A percentile compares a stretch with the other conserved stretches of the same genome.
Evolutionary conservation across 2,113 vertebrate species (phyloP).

Genomic region (Austrofundulus limnaeus): DNA sequence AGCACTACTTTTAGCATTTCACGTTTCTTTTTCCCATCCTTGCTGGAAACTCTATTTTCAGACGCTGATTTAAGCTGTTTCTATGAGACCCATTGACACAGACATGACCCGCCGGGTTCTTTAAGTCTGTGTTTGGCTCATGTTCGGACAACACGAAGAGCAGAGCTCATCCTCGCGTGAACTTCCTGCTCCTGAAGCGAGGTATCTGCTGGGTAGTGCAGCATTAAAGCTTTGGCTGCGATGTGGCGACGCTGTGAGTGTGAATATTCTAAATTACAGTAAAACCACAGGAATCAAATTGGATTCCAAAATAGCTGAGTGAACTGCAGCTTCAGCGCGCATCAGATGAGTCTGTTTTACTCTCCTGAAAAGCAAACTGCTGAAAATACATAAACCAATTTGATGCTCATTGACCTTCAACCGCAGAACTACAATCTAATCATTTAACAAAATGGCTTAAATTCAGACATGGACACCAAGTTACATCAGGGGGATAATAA

Average conservation of each 20-base stretch:
- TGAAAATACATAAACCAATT: not conserved
- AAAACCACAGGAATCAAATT: constrained; percentile 48
- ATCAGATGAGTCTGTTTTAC: constrained; percentile 21
- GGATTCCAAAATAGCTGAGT: constrained; percentile 50
- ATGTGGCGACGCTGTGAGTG: constrained; percentile 57
- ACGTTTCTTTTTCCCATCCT: too few species aligned
- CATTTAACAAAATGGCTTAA: too few species aligned
- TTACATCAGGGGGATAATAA: too few species aligned
- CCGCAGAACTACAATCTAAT: constrained; percentile 23
- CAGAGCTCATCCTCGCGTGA: constrained; percentile 34
- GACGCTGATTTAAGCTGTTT: not conserved
- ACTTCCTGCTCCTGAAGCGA: constrained; percentile 49
- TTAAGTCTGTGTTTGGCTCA: constrained; percentile 4
- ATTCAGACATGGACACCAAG: too few species aligned
- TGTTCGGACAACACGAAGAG: constrained; percentile 13
- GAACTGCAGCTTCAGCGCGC: constrained; percentile 39
- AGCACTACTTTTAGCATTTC: too few species aligned
- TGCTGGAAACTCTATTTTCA: too few species aligned
- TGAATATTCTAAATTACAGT: constrained; percentile 66
- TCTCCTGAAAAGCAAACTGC: not conserved
- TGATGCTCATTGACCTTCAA: not conserved
- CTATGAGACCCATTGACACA: not conserved
- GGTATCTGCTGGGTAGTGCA: constrained; percentile 43
- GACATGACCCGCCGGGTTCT: constrained; percentile 9
- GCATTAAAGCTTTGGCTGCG: constrained; percentile 50